Evolutionary conservation across 37 sponge, comb jelly and placozoan genomes (phyloP), one percentile per base, ranked within the genome.

Genomic region (Lycopodina hypogea): DNA sequence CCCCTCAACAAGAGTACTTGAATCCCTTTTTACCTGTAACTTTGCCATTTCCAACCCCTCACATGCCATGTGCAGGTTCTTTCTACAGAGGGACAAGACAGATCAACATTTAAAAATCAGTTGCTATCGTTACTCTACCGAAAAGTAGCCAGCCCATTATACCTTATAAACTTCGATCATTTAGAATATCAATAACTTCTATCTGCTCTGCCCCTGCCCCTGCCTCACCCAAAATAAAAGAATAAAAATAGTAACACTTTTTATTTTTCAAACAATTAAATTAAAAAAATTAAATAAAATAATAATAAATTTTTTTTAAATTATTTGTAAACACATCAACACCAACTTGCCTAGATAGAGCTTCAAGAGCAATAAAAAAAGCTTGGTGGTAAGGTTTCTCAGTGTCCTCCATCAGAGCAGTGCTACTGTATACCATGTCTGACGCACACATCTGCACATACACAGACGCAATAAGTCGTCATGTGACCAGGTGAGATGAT

Each of bases 271-370:
- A n/a, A n/a, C n/a, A n/a, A n/a, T n/a, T n/a, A n/a, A n/a, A n/a
- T n/a, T n/a, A n/a, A n/a, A n/a, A n/a, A n/a, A n/a, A n/a, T n/a
- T n/a, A n/a, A n/a, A n/a, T n/a, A n/a, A n/a, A n/a, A n/a, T n/a
- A n/a, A n/a, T n/a, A n/a, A n/a, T n/a, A n/a, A n/a, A n/a, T n/a
- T n/a, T n/a, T n/a, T n/a, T n/a, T n/a, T n/a, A n/a, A n/a, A n/a
- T n/a, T n/a, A n/a, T n/a, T n/a, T n/a, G n/a, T n/a, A n/a, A n/a
- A n/a, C n/a, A n/a, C n/a, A n/a, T n/a, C n/a, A n/a, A n/a, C n/a
- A n/a, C n/a, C n/a, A n/a, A n/a, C n/a, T n/a, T 70, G 87, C 93
- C 89, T 87, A 41, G 90, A 73, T 8, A 92, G 76, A 30, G 86
- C 74, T 52, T 88, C 93, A 40, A 92, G 73, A 18, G 89, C 85